Base-by-base conservation (phyloP, 1,140 invertebrate genomes). In the Calliphora vicina region DNA sequence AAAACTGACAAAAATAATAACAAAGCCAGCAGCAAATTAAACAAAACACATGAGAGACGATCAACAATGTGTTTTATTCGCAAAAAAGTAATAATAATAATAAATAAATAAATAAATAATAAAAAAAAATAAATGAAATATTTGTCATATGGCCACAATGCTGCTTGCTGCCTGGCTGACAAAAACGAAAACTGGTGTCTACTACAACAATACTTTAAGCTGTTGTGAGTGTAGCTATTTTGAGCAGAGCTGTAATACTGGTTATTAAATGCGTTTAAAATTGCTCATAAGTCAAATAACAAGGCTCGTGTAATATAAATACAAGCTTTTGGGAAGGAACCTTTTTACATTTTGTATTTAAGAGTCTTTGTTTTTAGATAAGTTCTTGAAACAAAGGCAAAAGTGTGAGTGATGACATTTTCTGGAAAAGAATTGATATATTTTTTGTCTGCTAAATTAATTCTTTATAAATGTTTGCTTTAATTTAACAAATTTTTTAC, bases 261-360 rank as follows among this genome's bases (percentile, higher is more conserved):
- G 61, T 67, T 67, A 67, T 67, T 23, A 67, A 67, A 67, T 67
- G 61, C 61, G 61, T 67, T 67, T 67, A 67, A 23, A 67, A 67
- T 67, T 23, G 23, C 61, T 67, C 61, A 67, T 67, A 67, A 67
- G 45, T 50, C 45, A 50, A 50, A 50, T 50, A 50, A 35, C 35
- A 10, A 35, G 35, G 35, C 35, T 35, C 35, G 35, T 35, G 35
- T 10, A 35, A 35, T 8, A 35, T 35, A 35, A 35, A 50, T 43
- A 50, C 45, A 50, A 50, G 15, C 17, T 15, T 12, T 50, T 50
- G 45, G 45, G 45, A 50, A 50, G 45, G 45, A 50, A 50, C 0
- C 45, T 50, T 57, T 57, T 6, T 17, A 57, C 3, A n/a, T 17
- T 57, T n/a, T n/a, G 1, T 17, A 57, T 57, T 2, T 57, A 15